Conservation (phyloP, 2,797 vertebrate genomes). For the Tokudaia muenninki region DNA sequence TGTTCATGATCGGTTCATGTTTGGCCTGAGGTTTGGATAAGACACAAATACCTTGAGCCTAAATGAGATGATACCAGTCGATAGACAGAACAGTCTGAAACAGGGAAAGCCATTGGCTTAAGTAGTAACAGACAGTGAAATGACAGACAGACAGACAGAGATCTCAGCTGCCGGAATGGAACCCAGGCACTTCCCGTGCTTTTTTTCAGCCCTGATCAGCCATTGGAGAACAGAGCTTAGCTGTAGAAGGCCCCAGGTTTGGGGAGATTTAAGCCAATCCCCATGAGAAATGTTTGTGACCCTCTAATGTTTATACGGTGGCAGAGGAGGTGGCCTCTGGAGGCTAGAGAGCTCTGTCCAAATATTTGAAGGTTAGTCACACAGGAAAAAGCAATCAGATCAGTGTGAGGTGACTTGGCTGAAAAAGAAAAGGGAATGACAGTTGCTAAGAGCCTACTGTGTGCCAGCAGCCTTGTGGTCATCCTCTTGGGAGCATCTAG, state of each 20-base stretch:
- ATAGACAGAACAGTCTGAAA: not conserved
- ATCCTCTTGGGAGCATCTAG: not conserved
- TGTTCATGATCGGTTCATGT: not conserved
- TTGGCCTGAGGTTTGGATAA: not conserved
- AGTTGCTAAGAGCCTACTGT: not conserved
- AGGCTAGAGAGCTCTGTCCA: not conserved
- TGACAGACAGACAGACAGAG: not conserved
- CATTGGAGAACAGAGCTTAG: not conserved
- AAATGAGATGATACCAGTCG: not conserved
- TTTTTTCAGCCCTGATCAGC: not conserved
- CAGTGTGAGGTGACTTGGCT: not conserved
- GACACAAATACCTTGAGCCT: not conserved
- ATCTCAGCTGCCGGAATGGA: not conserved
- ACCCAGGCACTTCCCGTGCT: not conserved
- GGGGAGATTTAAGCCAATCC: not conserved
- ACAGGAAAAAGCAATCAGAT: not conserved
- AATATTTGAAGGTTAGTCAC: slow-evolving; percentile 45
- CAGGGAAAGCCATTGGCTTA: accelerated
- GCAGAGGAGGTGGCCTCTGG: not conserved
- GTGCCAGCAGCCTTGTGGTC: not conserved
- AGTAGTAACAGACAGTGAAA: not conserved
- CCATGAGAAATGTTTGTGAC: not conserved
- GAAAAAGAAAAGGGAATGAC: not conserved
- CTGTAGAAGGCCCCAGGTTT: not conserved
- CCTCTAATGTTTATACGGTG: not conserved